Conservation (phyloP, 2,888 invertebrate genomes). For the Patella pellucida region DNA sequence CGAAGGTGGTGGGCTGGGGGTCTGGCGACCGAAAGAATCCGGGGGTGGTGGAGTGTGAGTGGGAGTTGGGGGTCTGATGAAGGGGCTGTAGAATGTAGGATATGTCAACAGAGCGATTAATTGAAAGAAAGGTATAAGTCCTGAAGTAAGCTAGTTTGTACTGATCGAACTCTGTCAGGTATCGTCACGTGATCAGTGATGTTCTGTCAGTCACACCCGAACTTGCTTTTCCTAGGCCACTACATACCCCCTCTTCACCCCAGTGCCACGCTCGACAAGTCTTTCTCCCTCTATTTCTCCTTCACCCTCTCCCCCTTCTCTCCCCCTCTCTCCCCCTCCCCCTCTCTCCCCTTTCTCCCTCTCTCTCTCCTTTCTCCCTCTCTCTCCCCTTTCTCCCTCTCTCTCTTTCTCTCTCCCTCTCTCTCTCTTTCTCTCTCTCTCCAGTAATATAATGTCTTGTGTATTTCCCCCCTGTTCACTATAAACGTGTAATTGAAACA, state of each 20-base stretch:
- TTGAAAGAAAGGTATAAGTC: too few species aligned
- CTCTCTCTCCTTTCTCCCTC: background rate
- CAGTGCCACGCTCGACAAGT: background rate
- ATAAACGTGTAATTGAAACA: too few species aligned
- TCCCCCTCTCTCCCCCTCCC: background rate
- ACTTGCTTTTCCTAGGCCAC: background rate
- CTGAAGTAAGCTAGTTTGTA: too few species aligned
- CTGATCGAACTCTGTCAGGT: background rate
- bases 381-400: background rate
- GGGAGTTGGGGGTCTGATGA: too few species aligned
- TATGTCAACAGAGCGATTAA: too few species aligned
- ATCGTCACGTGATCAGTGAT: background rate
- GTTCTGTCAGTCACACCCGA: background rate
- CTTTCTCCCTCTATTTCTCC: background rate
- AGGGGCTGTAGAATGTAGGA: too few species aligned
- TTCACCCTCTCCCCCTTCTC: slow-evolving; percentile 5
- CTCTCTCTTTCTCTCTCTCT: background rate
- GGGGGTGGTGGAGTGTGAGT: too few species aligned
- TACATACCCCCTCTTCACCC: background rate
- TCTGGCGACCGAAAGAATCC: too few species aligned
- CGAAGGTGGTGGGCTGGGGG: too few species aligned
- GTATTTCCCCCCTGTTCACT: too few species aligned
- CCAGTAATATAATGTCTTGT: too few species aligned
- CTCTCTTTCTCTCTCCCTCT: background rate
- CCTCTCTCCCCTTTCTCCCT: background rate